Percentiles rank a stretch among this genome's conserved stretches.
These are phyloP conservation scores for Donacobius atricapilla DNA, from an alignment of 2,113 vertebrate genomes.

Conservation along the genomic window DNA sequence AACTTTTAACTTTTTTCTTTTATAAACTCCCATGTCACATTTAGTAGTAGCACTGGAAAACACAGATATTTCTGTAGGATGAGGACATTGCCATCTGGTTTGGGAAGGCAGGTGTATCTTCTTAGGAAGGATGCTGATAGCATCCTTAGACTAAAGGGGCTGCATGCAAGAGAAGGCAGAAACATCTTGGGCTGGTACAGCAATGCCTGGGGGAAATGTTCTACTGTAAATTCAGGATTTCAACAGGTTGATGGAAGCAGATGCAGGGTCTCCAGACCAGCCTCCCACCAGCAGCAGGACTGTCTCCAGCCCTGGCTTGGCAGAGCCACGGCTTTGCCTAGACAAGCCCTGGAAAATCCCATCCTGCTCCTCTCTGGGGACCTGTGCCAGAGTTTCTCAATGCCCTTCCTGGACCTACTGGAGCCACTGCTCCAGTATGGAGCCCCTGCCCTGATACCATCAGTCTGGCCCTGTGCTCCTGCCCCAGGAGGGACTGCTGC, in stretches of 20 bases:
- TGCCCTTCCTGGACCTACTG: not conserved
- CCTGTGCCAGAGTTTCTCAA: not conserved
- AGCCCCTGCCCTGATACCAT: not conserved
- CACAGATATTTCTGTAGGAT: not conserved
- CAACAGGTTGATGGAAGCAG: not conserved
- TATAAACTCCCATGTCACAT: not conserved
- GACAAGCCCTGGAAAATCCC: not conserved
- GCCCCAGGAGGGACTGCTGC: not conserved
- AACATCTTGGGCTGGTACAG: not conserved
- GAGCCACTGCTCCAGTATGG: not conserved
- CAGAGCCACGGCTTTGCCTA: not conserved
- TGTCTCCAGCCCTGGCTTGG: not conserved
- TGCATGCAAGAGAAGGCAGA: not conserved
- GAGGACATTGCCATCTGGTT: not conserved
- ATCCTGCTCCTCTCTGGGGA: not conserved
- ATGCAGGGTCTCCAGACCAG: not conserved
- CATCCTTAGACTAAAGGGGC: not conserved
- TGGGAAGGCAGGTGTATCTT: not conserved
- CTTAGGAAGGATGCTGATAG: not conserved
- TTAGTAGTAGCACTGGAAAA: not conserved
- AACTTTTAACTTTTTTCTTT: not conserved
- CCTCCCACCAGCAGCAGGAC: not conserved
- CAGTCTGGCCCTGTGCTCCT: not conserved
- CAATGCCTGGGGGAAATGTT: not conserved
- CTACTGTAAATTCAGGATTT: not conserved